Evolutionary conservation across 2,888 invertebrate species (phyloP), one percentile per base, ranked within the genome.

Genomic region (Leucophora obtusa): DNA sequence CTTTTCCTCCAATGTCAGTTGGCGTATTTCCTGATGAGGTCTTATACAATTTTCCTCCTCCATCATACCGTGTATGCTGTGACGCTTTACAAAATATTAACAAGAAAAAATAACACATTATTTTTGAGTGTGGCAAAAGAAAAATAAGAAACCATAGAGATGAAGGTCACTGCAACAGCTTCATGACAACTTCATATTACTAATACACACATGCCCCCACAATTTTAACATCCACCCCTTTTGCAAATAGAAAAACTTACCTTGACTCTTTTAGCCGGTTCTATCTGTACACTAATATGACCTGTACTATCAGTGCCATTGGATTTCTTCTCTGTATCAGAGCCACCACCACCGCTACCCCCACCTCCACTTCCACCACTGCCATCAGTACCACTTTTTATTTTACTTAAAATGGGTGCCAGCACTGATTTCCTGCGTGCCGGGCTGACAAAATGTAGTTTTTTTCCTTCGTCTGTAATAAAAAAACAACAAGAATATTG

Each of bases 1-100:
- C 92, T 97, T 98, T 92, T 98, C 98, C 86, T 96, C 96, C 86
- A 96, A 84, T 63, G 90, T 89, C 62, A 90, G 83, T 76, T 90
- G 90, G 0, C 89, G 89, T 75, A 90, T 90, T 85, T 90, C 96
- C 91, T 96, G 96, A 91, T 96, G 96, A 83, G 96, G 96, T 84
- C 96, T 92, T 87, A 96, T 95, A 87, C 95, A 95, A 88, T 96
- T 96, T 90, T 96, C 96, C 91, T 96, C 96, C 91, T 96, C 96
- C 93, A 96, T 96, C 96, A 96, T 96, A 83, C 96, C 96, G 90
- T 96, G 96, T 89, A 97, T 96, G 82, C 90, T 90, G 82, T 90
- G 90, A 50, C 90, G 87, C 90, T 90, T 59, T 10, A 53, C 60
- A 33, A 11, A 21, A 1, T 10, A 47, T 1, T 5, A 47, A 47